Conservation (phyloP, 2,113 vertebrate genomes). For the Forbesichthys agassizii region DNA sequence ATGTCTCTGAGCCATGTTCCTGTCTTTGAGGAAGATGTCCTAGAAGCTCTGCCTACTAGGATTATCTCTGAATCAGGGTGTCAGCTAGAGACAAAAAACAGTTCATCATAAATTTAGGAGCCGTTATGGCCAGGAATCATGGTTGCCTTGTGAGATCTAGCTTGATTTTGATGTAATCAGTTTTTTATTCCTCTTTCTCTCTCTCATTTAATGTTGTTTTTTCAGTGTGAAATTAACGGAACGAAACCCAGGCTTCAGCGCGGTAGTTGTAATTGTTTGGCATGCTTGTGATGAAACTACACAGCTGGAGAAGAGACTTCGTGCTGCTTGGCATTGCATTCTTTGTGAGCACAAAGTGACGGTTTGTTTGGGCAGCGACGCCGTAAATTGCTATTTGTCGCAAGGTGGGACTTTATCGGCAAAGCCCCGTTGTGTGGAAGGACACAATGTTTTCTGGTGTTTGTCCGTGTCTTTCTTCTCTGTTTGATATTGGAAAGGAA, state of each 20-base stretch:
- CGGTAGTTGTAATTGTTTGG: conserved; percentile 21
- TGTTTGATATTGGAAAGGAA: conserved; percentile 8
- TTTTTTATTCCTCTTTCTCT: not conserved
- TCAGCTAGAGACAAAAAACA: not conserved
- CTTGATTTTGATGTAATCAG: too few relatives aligned
- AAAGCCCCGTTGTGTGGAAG: conserved; percentile 21
- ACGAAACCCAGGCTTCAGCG: not conserved
- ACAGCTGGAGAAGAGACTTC: conserved; percentile 23
- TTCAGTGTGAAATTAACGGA: conserved; percentile 16
- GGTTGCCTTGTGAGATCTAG: too few relatives aligned
- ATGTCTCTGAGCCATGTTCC: not conserved
- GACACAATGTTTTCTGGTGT: not conserved
- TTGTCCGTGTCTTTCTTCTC: not conserved
- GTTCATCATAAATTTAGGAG: not conserved
- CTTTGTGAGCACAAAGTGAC: conserved; percentile 17
- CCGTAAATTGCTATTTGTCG: conserved; percentile 25
- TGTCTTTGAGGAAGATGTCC: conserved; percentile 9
- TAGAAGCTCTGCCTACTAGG: not conserved
- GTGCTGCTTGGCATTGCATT: conserved; percentile 1
- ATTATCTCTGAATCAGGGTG: not conserved
- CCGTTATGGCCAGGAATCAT: too few relatives aligned
- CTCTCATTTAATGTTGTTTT: not conserved
- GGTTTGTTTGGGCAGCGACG: conserved; percentile 20
- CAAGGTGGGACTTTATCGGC: conserved; percentile 40
- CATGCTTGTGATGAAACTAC: conserved; percentile 42